These are phyloP conservation scores for Saiga tatarica DNA, from an alignment of 2,113 vertebrate species.

Conservation along the genomic window DNA sequence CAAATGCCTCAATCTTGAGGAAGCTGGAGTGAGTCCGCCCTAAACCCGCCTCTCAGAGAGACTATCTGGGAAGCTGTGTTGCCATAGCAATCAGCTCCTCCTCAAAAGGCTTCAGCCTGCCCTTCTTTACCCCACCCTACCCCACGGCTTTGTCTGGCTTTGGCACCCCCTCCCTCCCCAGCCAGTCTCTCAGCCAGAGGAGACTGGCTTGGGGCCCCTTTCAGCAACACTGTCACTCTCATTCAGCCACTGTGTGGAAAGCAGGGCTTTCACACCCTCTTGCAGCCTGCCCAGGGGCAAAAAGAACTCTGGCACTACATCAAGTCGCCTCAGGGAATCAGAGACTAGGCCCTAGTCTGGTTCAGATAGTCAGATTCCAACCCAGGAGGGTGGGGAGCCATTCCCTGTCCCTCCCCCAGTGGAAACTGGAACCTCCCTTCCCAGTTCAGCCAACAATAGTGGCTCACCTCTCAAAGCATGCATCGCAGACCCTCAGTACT, in stretches of 20 bases:
- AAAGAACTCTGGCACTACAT: constrained; percentile 29
- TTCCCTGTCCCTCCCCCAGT: not conserved
- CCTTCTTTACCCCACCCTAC: constrained; percentile 53
- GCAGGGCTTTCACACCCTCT: not conserved
- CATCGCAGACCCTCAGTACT: not conserved
- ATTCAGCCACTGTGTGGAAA: constrained; percentile 36
- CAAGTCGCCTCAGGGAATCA: constrained; percentile 32
- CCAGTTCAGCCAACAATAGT: not conserved
- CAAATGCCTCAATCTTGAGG: constrained; percentile 1
- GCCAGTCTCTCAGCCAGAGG: constrained; percentile 38
- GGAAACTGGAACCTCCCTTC: constrained; percentile 5
- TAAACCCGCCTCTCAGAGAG: constrained; percentile 46
- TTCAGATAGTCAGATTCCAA: constrained; percentile 22
- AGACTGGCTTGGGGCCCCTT: constrained; percentile 1
- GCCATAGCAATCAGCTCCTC: constrained; percentile 74
- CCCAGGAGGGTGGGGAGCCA: not conserved
- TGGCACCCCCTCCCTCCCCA: not conserved
- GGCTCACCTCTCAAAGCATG: not conserved
- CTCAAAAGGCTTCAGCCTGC: constrained; percentile 69
- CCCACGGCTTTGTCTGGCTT: constrained; percentile 55
- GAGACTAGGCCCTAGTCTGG: not conserved
- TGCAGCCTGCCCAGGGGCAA: not conserved
- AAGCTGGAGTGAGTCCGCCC: not conserved
- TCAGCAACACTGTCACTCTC: constrained; percentile 58
- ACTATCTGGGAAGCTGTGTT: constrained; percentile 65